Evolutionary conservation across 1,140 invertebrate species (phyloP), one percentile per base, ranked within the genome.

Genomic region (Bacillus rossius): DNA sequence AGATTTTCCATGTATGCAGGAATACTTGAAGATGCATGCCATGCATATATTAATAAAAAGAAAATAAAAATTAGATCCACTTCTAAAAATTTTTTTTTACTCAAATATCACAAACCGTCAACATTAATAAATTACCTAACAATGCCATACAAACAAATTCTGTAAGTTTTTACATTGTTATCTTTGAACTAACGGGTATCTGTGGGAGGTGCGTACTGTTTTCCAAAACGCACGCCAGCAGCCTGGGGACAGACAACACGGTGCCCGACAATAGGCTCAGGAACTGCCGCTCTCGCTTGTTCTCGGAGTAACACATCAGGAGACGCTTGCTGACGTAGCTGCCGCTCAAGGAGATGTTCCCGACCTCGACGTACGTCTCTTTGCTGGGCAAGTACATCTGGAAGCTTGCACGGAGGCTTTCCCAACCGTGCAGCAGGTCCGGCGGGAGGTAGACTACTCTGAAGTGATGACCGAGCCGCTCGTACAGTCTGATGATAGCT

Each of bases 321-420:
- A 89, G 71, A 51, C 86, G 76, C 69, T 87, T 86, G 66, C 83
- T 85, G 17, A 87, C 77, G 66, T 81, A 89, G 61, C 82, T 76
- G 34, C 79, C 81, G 67, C 77, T 81, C 10, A 81, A 51, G 1
- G 83, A 84, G 42, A 88, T 53, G 74, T 83, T 74, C 3, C 82
- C 86, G 56, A 87, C 77, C 75, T 85, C 83, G 2, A 87, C 64
- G 69, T 86, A 89, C 20, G 68, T 61, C 43, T 81, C 64, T 19
- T 72, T 68, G 65, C 75, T 76, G 16, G 71, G 68, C 0, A 85
- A 87, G 78, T 79, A 88, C 75, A 88, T 78, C 75, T 88, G 80
- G 63, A 88, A 77, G 17, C 78, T 78, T 2, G 83, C 64, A 61
- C 79, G 75, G 49, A 85, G 73, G 60, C 78, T 80, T 68, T 89